A percentile compares a stretch with the other conserved stretches of the same genome.
Conservation (phyloP, 2,113 vertebrate species). For the Campylomormyrus tamandua region DNA sequence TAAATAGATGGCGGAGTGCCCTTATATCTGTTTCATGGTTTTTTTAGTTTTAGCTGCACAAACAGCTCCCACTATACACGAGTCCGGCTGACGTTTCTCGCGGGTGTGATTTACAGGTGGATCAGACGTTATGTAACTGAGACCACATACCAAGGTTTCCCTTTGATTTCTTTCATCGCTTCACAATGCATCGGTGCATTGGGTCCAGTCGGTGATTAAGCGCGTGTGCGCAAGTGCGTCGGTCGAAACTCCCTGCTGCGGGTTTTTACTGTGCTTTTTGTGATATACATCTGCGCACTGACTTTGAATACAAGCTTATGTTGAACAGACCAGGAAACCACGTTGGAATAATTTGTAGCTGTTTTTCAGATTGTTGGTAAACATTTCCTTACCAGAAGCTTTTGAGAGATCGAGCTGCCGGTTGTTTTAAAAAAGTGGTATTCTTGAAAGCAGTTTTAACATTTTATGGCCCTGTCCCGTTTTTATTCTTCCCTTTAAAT, state of each 20-base stretch:
- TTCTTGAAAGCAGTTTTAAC: background rate
- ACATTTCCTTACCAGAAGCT: background rate
- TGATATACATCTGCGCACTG: background rate
- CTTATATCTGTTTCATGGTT: background rate
- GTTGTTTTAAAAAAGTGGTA: background rate
- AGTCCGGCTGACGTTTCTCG: background rate
- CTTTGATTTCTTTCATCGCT: background rate
- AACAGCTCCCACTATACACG: background rate
- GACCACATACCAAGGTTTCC: background rate
- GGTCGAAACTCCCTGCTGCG: background rate
- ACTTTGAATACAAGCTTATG: background rate
- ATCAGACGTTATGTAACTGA: background rate
- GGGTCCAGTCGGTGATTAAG: background rate
- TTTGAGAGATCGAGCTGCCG: background rate
- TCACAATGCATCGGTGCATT: background rate
- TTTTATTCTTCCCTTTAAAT: background rate
- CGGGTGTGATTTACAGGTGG: conserved; percentile 10
- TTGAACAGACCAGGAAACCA: background rate
- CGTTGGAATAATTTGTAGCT: background rate
- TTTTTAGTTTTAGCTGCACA: background rate
- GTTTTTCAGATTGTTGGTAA: background rate
- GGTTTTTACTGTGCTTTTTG: background rate
- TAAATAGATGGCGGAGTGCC: background rate
- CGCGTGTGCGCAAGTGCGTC: background rate
- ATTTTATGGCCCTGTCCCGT: background rate